Evolutionary conservation across 2,888 invertebrate genomes (phyloP).

Genomic region (Noctua comes): DNA sequence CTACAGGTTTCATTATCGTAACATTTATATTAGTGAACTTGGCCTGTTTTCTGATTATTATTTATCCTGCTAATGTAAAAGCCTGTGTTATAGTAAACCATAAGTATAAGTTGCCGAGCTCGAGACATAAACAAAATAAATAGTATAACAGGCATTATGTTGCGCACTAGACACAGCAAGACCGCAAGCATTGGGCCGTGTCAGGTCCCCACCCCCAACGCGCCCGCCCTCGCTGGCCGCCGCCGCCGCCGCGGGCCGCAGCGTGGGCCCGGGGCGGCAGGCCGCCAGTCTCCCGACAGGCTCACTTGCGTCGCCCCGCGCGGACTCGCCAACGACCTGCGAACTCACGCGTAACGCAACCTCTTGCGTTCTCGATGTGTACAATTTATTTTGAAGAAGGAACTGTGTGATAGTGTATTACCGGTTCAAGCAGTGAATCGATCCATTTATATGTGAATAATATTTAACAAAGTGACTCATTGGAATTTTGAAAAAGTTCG

Average conservation of each 20-base stretch:
- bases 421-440: constrained; percentile 34
- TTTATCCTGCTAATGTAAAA: not conserved
- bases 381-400: constrained; percentile 56
- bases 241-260: constrained; percentile 28
- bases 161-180: constrained; percentile 26
- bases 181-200: constrained; percentile 57
- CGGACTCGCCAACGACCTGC: constrained; percentile 51
- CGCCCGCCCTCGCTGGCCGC: constrained; percentile 41
- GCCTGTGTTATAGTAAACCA: not conserved
- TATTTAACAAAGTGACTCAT: constrained; percentile 48
- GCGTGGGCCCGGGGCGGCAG: constrained; percentile 17
- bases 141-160: constrained; percentile 10
- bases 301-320: constrained; percentile 41
- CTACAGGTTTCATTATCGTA: not conserved
- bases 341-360: constrained; percentile 71
- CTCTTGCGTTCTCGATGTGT: constrained; percentile 68
- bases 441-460: constrained; percentile 30
- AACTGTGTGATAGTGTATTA: constrained; percentile 52
- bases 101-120: not conserved
- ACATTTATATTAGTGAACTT: not conserved
- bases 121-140: not conserved
- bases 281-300: constrained; percentile 55
- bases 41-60: not conserved
- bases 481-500: constrained; percentile 24
- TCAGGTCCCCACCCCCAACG: constrained; percentile 65